phyloP scores from a whole-genome alignment of 2,113 vertebrate genomes.

The Hiodon alosoides region DNA sequence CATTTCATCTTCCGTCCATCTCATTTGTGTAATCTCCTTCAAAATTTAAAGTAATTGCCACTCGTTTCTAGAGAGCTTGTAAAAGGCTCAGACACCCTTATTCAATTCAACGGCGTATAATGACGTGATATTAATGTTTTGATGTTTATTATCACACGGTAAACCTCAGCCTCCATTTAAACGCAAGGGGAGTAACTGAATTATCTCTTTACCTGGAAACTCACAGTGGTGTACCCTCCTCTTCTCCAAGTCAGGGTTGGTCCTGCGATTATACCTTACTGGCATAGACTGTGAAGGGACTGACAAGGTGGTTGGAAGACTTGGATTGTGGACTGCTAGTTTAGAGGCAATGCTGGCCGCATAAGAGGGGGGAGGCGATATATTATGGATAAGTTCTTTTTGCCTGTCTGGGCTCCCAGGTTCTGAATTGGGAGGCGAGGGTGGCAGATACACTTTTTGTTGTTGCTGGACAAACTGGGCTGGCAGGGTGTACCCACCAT shows the following conservation, averaged over 20 bases:
- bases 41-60: constrained; percentile 25
- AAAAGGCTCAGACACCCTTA: constrained; percentile 21
- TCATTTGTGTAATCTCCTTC: constrained; percentile 10
- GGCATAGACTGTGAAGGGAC: constrained; percentile 66
- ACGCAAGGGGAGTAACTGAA: neutral
- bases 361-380: constrained; percentile 87
- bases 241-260: constrained; percentile 92
- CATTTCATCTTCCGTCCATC: constrained; percentile 11
- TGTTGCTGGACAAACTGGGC: constrained; percentile 60
- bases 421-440: constrained; percentile 89
- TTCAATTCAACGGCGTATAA: constrained; percentile 13
- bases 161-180: neutral
- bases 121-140: no score
- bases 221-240: constrained; percentile 93
- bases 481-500: constrained; percentile 68
- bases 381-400: constrained; percentile 82
- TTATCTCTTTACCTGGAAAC: constrained; percentile 71
- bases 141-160: no score
- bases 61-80: constrained; percentile 20
- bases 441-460: constrained; percentile 81
- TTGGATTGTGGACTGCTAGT: constrained; percentile 70
- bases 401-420: constrained; percentile 86
- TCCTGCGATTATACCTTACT: constrained; percentile 79
- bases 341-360: constrained; percentile 90
- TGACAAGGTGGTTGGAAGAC: constrained; percentile 65